These are phyloP conservation scores for Glaucopsyche alexis DNA, from an alignment of 2,888 invertebrate genomes.

Conservation along the genomic window DNA sequence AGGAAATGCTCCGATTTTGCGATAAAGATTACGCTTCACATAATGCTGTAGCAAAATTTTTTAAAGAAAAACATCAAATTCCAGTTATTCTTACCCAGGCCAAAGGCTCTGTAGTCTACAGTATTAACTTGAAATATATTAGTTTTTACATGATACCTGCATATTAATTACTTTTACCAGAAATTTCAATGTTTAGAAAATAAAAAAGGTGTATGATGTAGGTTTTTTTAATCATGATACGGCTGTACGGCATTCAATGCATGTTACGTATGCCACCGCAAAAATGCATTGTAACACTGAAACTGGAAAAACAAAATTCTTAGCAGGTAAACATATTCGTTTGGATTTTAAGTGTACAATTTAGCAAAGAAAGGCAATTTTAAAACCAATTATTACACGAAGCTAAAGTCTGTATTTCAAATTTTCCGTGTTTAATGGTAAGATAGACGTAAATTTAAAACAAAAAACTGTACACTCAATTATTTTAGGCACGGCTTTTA, in stretches of 20 bases:
- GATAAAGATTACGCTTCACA: background rate
- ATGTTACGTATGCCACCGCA: background rate
- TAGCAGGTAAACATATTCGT: background rate
- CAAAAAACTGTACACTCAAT: slow-evolving; percentile 29
- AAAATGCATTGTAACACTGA: background rate
- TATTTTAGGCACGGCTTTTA: slow-evolving; percentile 27
- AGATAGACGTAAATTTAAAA: slow-evolving; percentile 20
- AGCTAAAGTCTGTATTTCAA: background rate
- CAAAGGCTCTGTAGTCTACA: background rate
- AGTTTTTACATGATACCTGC: no score
- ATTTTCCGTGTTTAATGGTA: background rate
- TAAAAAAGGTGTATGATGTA: no score
- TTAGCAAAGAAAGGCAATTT: slow-evolving; percentile 1
- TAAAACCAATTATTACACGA: slow-evolving; percentile 1
- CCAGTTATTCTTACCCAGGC: background rate
- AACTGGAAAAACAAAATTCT: background rate
- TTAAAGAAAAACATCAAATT: background rate
- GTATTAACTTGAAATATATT: no score
- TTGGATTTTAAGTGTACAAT: background rate
- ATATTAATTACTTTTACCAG: no score
- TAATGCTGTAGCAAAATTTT: background rate
- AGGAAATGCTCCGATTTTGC: background rate
- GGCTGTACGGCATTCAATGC: no score
- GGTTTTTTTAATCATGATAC: no score
- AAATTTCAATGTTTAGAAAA: no score